Conservation (phyloP, 2,113 vertebrate species). For the Corynorhinus townsendii region DNA sequence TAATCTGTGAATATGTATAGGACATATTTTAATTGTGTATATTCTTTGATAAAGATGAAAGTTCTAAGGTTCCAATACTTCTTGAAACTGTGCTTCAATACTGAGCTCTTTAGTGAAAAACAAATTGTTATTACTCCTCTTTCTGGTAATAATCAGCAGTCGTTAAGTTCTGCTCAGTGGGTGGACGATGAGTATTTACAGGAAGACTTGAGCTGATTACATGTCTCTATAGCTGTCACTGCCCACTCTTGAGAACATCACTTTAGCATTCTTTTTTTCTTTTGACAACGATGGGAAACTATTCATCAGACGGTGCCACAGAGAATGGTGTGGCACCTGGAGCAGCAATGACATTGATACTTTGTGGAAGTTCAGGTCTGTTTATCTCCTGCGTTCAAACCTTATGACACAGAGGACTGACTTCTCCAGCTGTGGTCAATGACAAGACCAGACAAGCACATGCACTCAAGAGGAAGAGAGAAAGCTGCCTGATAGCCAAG, state of each 20-base stretch:
- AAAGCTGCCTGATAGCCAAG: background rate
- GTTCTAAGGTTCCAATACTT: background rate
- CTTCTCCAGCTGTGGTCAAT: background rate
- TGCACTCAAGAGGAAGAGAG: background rate
- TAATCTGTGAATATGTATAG: background rate
- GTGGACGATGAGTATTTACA: background rate
- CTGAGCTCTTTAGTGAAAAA: background rate
- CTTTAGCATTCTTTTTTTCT: background rate
- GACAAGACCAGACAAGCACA: background rate
- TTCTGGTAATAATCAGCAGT: background rate
- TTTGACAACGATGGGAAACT: background rate
- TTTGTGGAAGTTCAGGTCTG: background rate
- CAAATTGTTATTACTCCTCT: background rate
- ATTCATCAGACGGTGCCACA: background rate
- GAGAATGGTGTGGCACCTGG: background rate
- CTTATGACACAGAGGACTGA: background rate
- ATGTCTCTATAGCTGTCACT: background rate
- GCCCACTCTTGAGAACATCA: background rate
- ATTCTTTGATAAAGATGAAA: background rate
- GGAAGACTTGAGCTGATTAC: background rate
- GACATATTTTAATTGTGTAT: background rate
- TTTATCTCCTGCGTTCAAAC: constrained; percentile 1
- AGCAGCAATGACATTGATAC: background rate
- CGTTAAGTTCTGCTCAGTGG: background rate
- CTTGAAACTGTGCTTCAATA: background rate